Evolutionary conservation across 2,797 vertebrate species (phyloP).

Genomic region (Phrynocephalus vlangalii): DNA sequence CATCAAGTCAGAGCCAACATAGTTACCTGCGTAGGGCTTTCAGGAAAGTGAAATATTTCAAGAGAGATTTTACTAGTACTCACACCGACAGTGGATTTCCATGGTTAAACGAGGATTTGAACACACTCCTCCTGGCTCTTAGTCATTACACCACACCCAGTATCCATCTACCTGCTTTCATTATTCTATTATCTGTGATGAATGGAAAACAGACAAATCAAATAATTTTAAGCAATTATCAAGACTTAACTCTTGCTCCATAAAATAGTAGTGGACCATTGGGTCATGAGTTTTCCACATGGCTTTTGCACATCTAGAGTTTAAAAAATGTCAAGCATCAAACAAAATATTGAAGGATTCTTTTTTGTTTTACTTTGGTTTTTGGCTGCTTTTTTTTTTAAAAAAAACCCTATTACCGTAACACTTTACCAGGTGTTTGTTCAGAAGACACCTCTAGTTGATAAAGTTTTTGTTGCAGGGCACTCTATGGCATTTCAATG

Average conservation of each 20-base stretch:
- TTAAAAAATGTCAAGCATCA: slow-evolving; percentile 19
- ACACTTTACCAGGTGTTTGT: slow-evolving; percentile 63
- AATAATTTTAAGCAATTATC: neutral
- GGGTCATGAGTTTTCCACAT: slow-evolving; percentile 16
- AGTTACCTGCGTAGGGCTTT: no score
- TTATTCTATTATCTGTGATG: slow-evolving; percentile 6
- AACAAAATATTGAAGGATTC: slow-evolving; percentile 11
- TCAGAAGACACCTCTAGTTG: slow-evolving; percentile 74
- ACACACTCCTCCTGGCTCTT: no score
- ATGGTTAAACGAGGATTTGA: no score
- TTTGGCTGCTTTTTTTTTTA: slow-evolving; percentile 29
- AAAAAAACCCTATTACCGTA: slow-evolving; percentile 32
- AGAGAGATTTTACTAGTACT: no score
- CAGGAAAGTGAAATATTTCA: no score
- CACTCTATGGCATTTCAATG: slow-evolving; percentile 75
- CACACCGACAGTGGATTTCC: no score
- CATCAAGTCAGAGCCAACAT: no score
- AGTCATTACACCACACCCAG: neutral
- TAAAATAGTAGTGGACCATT: slow-evolving; percentile 9
- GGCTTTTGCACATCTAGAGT: slow-evolving; percentile 10
- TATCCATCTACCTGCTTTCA: neutral
- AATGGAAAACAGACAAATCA: neutral
- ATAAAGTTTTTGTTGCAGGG: slow-evolving; percentile 73
- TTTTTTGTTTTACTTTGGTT: slow-evolving; percentile 18
- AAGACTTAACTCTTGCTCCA: slow-evolving; percentile 17